Evolutionary conservation across 2,888 invertebrate genomes (phyloP).

Genomic region (Melipona bicolor): DNA sequence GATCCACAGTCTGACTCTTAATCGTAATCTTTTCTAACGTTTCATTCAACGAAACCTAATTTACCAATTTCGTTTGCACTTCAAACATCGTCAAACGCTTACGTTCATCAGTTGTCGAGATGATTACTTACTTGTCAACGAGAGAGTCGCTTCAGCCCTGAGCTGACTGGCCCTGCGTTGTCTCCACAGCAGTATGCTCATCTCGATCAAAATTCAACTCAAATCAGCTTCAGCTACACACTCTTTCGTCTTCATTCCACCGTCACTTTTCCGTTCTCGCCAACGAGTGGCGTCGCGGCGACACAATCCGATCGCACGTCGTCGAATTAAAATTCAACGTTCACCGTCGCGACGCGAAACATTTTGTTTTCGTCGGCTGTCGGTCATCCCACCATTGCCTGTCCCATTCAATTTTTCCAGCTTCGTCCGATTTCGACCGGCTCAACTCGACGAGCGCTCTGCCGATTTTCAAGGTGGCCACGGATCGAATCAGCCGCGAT

Average conservation of each 20-base stretch:
- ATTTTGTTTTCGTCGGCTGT: slow-evolving; percentile 2
- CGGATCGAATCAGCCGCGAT: slow-evolving; percentile 17
- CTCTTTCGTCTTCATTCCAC: neutral
- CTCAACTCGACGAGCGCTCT: slow-evolving; percentile 24
- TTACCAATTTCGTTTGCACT: neutral
- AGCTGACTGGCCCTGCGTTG: slow-evolving; percentile 75
- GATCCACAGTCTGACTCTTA: too few species aligned
- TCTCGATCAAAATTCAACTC: slow-evolving; percentile 42
- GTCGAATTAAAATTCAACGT: neutral
- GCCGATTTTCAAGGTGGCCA: slow-evolving; percentile 33
- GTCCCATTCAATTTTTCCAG: slow-evolving; percentile 17
- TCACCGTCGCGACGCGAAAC: neutral
- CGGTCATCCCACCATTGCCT: neutral
- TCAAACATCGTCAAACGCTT: neutral
- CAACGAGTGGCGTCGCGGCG: neutral
- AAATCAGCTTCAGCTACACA: too few species aligned
- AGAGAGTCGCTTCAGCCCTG: slow-evolving; percentile 63
- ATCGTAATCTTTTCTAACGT: too few species aligned
- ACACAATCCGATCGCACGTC: neutral
- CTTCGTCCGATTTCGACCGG: slow-evolving; percentile 15
- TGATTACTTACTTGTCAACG: slow-evolving; percentile 71
- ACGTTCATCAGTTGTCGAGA: too few species aligned
- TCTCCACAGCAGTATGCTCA: slow-evolving; percentile 81
- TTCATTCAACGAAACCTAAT: neutral
- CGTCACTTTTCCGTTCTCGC: neutral